phyloP scores from a whole-genome alignment of 1,140 invertebrate genomes.

The Plodia interpunctella region DNA sequence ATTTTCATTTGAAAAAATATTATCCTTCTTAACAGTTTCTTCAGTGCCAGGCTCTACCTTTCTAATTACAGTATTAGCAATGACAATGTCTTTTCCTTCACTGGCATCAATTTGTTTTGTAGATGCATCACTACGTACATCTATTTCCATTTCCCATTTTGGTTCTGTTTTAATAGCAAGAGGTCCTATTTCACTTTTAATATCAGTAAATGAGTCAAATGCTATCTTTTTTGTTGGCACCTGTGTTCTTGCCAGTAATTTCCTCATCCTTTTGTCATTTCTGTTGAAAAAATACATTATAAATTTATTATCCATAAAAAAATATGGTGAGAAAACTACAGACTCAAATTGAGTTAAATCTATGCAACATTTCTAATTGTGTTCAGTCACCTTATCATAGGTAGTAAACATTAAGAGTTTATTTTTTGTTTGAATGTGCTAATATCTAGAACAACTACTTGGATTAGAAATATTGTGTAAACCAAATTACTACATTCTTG shows the following conservation, averaged over 20 bases:
- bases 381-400: no score
- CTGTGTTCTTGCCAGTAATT: conserved; percentile 39
- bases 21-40: conserved; percentile 21
- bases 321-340: not conserved
- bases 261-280: conserved; percentile 50
- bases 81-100: conserved; percentile 59
- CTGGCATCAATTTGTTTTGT: conserved; percentile 37
- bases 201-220: conserved; percentile 67
- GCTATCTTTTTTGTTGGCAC: conserved; percentile 65
- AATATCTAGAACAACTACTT: no score
- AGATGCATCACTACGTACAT: conserved; percentile 29
- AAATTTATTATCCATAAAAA: not conserved
- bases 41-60: conserved; percentile 49
- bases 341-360: no score
- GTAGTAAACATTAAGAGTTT: no score
- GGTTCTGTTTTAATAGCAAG: conserved; percentile 58
- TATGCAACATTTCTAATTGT: no score
- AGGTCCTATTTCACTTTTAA: conserved; percentile 67
- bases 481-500: no score
- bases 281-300: not conserved
- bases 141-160: conserved; percentile 68
- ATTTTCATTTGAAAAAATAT: conserved; percentile 8
- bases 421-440: no score
- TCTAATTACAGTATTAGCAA: conserved; percentile 66
- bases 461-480: no score